A percentile compares a stretch with the other conserved stretches of the same genome.
Evolutionary conservation across 1,140 invertebrate genomes (phyloP).

Genomic region (Agraylea sexmaculata): DNA sequence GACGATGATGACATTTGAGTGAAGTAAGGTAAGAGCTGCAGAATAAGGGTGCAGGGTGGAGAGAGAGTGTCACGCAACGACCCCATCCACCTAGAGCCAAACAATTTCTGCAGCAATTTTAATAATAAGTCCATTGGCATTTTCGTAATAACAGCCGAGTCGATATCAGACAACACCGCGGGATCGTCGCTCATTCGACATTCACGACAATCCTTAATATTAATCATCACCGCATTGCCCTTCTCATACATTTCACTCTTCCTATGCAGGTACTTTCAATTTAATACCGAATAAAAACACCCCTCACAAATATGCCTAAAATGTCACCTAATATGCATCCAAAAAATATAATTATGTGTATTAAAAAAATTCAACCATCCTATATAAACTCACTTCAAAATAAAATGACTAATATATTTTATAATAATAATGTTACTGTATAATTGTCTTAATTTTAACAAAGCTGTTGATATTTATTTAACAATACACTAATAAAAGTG

Average conservation of each 20-base stretch:
- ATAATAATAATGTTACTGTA: too few species aligned
- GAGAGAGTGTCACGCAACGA: conserved; percentile 7
- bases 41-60: conserved; percentile 1
- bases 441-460: too few species aligned
- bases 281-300: conserved; percentile 1
- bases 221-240: conserved; percentile 15
- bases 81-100: conserved; percentile 24
- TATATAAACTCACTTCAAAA: too few species aligned
- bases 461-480: too few species aligned
- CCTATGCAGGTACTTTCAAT: neutral
- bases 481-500: too few species aligned
- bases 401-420: too few species aligned
- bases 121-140: conserved; percentile 38
- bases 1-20: neutral
- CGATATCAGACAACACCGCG: too few species aligned
- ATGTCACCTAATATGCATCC: neutral
- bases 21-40: neutral
- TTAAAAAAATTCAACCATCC: too few species aligned
- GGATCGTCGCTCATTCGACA: conserved; percentile 36
- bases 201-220: conserved; percentile 36
- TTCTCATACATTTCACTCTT: conserved; percentile 2
- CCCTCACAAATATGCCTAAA: neutral
- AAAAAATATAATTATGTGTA: too few species aligned
- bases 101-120: conserved; percentile 44
- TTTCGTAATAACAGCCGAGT: conserved; percentile 22